Conservation (phyloP, 1,140 invertebrate species). For the Condylostylus longicornis region DNA sequence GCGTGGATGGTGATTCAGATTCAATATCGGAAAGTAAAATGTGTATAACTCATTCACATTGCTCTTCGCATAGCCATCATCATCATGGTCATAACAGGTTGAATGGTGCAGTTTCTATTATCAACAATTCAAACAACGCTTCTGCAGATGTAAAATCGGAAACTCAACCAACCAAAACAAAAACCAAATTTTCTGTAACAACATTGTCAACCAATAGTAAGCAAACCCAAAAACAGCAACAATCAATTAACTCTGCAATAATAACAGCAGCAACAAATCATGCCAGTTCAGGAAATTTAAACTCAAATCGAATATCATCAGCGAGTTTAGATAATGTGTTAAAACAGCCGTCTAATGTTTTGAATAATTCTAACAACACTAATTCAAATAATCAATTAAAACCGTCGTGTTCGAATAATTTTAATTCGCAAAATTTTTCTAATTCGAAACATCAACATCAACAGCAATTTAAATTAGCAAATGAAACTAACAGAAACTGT, state of each 20-base stretch:
- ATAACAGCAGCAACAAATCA: no score
- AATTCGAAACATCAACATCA: constrained; percentile 33
- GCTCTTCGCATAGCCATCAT: background rate
- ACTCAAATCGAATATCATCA: background rate
- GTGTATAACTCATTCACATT: background rate
- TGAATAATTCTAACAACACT: constrained; percentile 1
- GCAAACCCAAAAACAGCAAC: no score
- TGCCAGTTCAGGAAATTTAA: no score
- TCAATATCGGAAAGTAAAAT: constrained; percentile 25
- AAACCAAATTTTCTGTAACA: no score
- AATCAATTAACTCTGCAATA: no score
- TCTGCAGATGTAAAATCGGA: no score
- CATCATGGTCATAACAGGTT: no score
- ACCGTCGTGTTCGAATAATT: constrained; percentile 7
- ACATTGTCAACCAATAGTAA: background rate
- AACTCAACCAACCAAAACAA: no score
- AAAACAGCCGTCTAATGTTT: background rate
- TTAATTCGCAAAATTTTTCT: no score
- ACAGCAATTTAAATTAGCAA: constrained; percentile 20
- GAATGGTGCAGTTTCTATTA: no score
- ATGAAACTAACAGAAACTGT: constrained; percentile 13
- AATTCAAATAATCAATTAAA: no score
- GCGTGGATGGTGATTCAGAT: constrained; percentile 37
- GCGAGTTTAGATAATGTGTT: background rate
- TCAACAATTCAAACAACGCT: no score